phyloP scores from a whole-genome alignment of 2,888 invertebrate genomes.

The Aporophyla nigra region DNA sequence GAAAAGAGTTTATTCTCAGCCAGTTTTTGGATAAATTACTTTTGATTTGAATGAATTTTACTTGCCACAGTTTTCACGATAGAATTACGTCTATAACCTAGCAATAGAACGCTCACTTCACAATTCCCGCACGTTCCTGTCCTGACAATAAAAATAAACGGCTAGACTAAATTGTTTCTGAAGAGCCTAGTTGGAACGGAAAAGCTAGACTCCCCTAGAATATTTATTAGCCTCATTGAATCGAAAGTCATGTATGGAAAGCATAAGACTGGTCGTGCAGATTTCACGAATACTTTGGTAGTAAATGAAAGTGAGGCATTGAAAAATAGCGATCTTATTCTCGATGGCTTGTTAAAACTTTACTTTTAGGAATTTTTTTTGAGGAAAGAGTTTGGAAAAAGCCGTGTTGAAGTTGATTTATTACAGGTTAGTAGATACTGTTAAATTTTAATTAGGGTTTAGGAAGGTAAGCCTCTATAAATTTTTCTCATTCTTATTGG shows the following conservation, averaged over 20 bases:
- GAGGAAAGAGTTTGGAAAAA: not conserved
- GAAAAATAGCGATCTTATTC: conserved; percentile 6
- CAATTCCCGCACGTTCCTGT: conserved; percentile 50
- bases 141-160: conserved; percentile 44
- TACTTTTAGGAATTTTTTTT: not conserved
- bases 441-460: no score
- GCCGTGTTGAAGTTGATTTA: not conserved
- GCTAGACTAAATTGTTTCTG: conserved; percentile 53
- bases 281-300: conserved; percentile 25
- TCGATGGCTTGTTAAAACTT: not conserved
- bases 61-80: not conserved
- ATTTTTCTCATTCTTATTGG: no score
- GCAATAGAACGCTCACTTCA: conserved; percentile 21
- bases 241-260: conserved; percentile 25
- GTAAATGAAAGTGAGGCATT: not conserved
- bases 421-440: no score
- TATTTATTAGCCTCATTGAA: conserved; percentile 61
- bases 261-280: conserved; percentile 15
- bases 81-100: not conserved
- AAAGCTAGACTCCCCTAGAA: conserved; percentile 56
- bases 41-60: not conserved
- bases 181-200: conserved; percentile 46
- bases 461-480: no score
- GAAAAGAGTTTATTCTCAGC: no score
- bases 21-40: no score